These are phyloP conservation scores for Cherax destructor DNA, from an alignment of 1,140 invertebrate species.

Conservation along the genomic window DNA sequence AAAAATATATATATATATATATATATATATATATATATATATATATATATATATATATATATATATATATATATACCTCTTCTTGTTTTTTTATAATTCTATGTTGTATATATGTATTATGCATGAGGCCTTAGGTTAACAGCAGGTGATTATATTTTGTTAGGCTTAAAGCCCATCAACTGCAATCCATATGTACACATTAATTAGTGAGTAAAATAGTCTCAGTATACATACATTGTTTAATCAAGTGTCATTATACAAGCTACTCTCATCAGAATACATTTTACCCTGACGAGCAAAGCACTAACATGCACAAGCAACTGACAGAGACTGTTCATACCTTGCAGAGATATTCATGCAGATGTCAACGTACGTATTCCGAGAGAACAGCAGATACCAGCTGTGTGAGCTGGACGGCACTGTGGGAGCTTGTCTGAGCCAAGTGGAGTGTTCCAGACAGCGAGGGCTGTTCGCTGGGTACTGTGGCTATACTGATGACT, in stretches of 20 bases:
- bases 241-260: too few species aligned
- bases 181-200: too few species aligned
- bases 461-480: constrained; percentile 27
- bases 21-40: constrained; percentile 10
- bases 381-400: constrained; percentile 1
- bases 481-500: constrained; percentile 25
- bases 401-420: constrained; percentile 26
- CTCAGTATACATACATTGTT: too few species aligned
- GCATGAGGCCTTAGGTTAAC: too few species aligned
- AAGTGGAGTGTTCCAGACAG: neutral
- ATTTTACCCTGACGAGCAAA: too few species aligned
- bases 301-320: too few species aligned
- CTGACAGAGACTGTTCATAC: too few species aligned
- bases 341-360: constrained; percentile 28
- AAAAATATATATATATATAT: constrained; percentile 6
- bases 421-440: constrained; percentile 26
- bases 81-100: neutral
- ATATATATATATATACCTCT: neutral
- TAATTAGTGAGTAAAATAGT: too few species aligned
- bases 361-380: neutral
- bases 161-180: too few species aligned
- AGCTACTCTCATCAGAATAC: too few species aligned
- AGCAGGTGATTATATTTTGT: too few species aligned
- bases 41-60: neutral
- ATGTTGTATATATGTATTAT: neutral